Base-by-base conservation (phyloP, 1,140 invertebrate species). In the Pogonus chalceus region DNA sequence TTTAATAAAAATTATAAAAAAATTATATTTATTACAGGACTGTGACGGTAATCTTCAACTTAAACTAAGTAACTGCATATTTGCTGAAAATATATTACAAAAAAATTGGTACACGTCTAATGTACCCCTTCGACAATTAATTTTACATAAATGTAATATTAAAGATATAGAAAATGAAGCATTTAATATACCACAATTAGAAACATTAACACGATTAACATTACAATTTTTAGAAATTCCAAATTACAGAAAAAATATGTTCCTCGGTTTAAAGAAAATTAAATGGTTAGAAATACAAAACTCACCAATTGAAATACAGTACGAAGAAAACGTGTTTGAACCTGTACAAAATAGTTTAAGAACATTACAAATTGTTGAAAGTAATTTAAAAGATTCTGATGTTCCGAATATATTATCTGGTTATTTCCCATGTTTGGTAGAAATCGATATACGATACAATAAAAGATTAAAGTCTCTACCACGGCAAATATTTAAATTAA, bases 171-270 rank as follows among this genome's bases (percentile, higher is more conserved):
- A 35, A 21, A 24, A 54, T 14, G 18, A 52, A 14, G 23, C 47
- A 1, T 57, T 57, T 35, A 50, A n/a, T 37, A 39, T 23, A 20
- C 18, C 20, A 1, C 10, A 23, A 24, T 56, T 53, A 24, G 24
- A 53, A 22, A 39, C 48, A 48, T 35, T 56, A 10, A 37, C 22
- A n/a, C 26, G 9, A 10, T 53, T 56, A 53, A 56, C 51, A 12
- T 23, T 56, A 12, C 37, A 43, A 43, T 43, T 12, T n/a, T n/a
- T 43, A 18, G 3, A 9, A 12, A 9, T 18, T 10, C 9, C 9
- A 18, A 7, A 43, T 43, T 43, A 10, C 9, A 9, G 18, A 9
- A 9, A 43, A 16, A 43, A 18, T 18, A 43, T 43, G 18, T 43
- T 43, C 18, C 9, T 4, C 18, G 37, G 37, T 9, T 43, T 43